These are phyloP conservation scores for Ptychadena robeensis DNA, from an alignment of 2,797 vertebrate genomes.

Conservation along the genomic window DNA sequence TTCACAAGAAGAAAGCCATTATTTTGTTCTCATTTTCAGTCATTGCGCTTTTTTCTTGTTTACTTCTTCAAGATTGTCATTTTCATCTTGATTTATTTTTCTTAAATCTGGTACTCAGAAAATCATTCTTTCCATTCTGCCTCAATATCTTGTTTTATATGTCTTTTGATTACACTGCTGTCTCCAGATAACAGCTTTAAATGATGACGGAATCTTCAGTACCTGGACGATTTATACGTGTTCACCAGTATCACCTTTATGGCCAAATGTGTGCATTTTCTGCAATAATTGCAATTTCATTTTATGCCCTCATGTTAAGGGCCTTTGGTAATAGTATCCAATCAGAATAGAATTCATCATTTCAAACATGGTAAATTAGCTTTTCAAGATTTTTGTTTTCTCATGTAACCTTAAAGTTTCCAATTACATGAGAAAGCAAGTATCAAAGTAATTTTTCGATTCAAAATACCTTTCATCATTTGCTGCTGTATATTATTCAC, in stretches of 20 bases:
- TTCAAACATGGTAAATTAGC: constrained; percentile 9
- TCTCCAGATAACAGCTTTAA: constrained; percentile 8
- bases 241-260: constrained; percentile 8
- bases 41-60: background rate
- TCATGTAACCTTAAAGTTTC: background rate
- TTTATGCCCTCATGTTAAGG: constrained; percentile 14
- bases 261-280: constrained; percentile 7
- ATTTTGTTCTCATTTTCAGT: background rate
- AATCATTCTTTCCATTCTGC: background rate
- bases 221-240: constrained; percentile 6
- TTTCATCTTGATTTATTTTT: background rate
- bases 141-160: constrained; percentile 1
- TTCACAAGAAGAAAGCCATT: background rate
- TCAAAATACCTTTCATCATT: background rate
- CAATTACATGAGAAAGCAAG: background rate
- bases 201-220: background rate
- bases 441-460: background rate
- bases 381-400: background rate
- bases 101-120: background rate
- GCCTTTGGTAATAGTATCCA: constrained; percentile 16
- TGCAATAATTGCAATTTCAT: constrained; percentile 19
- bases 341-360: constrained; percentile 18
- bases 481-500: background rate
- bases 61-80: background rate
- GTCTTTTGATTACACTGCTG: background rate